Evolutionary conservation across 1,140 invertebrate genomes (phyloP).

Genomic region (Drosophila leontia): DNA sequence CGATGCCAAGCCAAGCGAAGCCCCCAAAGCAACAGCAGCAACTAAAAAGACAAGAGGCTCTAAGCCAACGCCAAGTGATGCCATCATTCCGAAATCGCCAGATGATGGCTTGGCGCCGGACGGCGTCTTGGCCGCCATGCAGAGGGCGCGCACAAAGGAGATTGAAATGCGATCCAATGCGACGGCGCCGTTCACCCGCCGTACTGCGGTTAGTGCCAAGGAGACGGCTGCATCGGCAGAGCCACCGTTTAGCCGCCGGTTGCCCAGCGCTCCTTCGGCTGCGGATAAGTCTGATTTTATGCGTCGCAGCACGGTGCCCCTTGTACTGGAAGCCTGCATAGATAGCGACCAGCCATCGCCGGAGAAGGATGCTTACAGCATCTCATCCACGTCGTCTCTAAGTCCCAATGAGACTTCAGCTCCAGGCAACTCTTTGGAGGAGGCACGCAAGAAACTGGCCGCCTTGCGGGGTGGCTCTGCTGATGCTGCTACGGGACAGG

Average conservation of each 20-base stretch:
- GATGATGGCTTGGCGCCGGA: no score
- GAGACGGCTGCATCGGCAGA: background rate
- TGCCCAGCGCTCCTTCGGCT: no score
- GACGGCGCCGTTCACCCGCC: background rate
- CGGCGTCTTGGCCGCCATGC: slow-evolving; percentile 16
- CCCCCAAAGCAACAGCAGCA: background rate
- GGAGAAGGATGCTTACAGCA: background rate
- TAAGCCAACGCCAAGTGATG: background rate
- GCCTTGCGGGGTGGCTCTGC: slow-evolving; percentile 11
- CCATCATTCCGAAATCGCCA: background rate
- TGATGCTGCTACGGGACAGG: no score
- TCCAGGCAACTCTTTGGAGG: slow-evolving; percentile 18
- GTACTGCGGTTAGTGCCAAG: background rate
- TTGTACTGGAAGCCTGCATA: background rate
- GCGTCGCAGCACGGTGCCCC: background rate
- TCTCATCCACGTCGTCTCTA: background rate
- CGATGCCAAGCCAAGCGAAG: background rate
- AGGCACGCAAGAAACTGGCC: slow-evolving; percentile 67
- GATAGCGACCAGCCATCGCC: background rate
- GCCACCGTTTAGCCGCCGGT: background rate
- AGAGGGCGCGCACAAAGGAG: background rate
- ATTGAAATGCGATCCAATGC: background rate
- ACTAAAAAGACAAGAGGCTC: background rate
- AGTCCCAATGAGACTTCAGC: background rate
- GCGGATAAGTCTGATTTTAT: background rate